Conservation (phyloP, 2,888 invertebrate species). For the Zaprionus bogoriensis region DNA sequence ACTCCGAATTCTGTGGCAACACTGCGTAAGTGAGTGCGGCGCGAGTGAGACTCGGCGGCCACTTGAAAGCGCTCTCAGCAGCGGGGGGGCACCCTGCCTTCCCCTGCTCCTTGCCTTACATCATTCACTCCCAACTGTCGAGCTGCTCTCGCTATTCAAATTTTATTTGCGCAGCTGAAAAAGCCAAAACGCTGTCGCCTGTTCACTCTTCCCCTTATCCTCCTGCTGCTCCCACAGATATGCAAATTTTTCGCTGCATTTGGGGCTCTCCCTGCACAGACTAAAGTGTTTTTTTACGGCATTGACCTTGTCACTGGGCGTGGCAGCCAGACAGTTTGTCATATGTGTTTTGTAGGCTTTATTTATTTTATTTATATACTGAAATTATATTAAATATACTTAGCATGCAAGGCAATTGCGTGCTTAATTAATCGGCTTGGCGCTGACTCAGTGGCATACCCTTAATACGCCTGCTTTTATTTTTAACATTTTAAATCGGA, state of each 20-base stretch:
- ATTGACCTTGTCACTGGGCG: not conserved
- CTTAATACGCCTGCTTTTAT: not conserved
- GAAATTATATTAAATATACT: not conserved
- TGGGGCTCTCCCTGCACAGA: not conserved
- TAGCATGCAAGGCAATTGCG: no score
- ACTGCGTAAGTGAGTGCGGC: slow-evolving; percentile 10
- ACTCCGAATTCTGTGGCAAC: slow-evolving; percentile 3
- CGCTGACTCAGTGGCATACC: not conserved
- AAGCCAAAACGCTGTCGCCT: slow-evolving; percentile 28
- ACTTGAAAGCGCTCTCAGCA: slow-evolving; percentile 41
- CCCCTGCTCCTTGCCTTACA: no score
- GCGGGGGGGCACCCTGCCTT: no score
- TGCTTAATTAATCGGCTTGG: not conserved
- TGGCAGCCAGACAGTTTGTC: not conserved
- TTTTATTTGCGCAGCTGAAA: slow-evolving; percentile 37
- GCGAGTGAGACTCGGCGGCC: slow-evolving; percentile 22
- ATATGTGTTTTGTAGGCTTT: not conserved
- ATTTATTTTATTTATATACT: not conserved
- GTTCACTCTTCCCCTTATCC: not conserved
- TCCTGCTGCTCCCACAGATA: not conserved
- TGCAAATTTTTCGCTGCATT: not conserved
- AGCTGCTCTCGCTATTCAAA: slow-evolving; percentile 30
- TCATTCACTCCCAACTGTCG: not conserved
- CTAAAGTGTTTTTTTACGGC: not conserved
- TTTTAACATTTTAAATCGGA: not conserved